Base-by-base conservation (phyloP, 2,888 invertebrate species). In the Lepeophtheirus nordmannii region DNA sequence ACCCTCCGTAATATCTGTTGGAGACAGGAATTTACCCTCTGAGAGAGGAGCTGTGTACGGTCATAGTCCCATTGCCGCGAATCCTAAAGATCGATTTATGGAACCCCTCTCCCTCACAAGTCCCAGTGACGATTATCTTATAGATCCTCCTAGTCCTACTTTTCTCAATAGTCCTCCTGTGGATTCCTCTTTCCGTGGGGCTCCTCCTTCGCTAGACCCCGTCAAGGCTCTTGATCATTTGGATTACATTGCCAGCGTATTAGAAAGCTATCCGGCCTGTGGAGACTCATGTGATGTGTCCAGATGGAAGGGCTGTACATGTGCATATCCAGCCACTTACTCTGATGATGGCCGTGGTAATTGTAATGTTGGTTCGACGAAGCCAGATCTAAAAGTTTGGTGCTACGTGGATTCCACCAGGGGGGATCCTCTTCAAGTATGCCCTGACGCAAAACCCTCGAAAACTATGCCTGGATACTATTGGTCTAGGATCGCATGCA, bases 401-500 rank as follows among this genome's bases (percentile, higher is more conserved):
- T 65, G 65, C 30, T 65, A 65, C 20, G 58, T 65, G 20, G 40
- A 40, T 53, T 17, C 20, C 10, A 17, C 17, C 17, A 22, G 56
- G 9, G 56, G 56, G 1, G 22, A 56, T 23, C 64, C 64, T 20
- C 39, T 37, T 10, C 12, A 57, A 7, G 17, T 65, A 1, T 65
- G 65, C 38, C 65, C 65, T 12, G 65, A 65, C 58, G 58, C 58
- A 20, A 22, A 17, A 7, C 38, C 58, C 20, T 30, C 30, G 10
- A 40, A 30, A n/a, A 9, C 57, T 56, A 23, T 30, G 17, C 65
- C 57, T 10, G 65, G 65, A 14, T 58, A 58, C 12, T 65, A 37
- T 58, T 65, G 65, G 65, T 65, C 65, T 20, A 57, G 65, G 30
- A 38, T 65, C 7, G 58, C 65, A 1, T 65, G 65, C 58, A 58